A percentile compares a stretch with the other conserved stretches of the same genome.
These are phyloP conservation scores for Falco biarmicus DNA, from an alignment of 2,797 vertebrate genomes.

Conservation along the genomic window DNA sequence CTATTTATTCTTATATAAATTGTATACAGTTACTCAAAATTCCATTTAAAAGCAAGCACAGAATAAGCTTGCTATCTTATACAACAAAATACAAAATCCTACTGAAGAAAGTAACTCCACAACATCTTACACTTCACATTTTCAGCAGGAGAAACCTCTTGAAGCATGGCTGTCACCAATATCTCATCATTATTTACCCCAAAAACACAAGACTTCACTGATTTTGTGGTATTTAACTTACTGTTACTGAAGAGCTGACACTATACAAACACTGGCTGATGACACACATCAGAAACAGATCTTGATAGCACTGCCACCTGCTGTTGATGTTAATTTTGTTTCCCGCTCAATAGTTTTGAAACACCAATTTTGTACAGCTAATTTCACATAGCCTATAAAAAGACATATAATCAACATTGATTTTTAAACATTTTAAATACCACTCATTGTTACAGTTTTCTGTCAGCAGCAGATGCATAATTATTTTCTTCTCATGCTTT, in stretches of 20 bases:
- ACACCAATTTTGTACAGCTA: background rate
- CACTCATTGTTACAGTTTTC: background rate
- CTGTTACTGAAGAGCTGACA: background rate
- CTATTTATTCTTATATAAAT: background rate
- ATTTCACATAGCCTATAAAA: background rate
- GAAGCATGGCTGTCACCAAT: background rate
- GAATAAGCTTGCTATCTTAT: background rate
- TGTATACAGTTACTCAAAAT: background rate
- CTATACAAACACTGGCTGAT: background rate
- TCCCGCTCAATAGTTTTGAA: background rate
- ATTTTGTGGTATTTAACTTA: background rate
- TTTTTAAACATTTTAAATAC: slow-evolving; percentile 19
- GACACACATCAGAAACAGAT: background rate
- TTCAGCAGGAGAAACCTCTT: background rate
- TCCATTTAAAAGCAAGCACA: background rate
- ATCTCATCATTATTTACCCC: background rate
- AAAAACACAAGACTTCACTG: background rate
- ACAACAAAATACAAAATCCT: background rate
- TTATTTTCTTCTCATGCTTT: background rate
- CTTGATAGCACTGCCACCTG: slow-evolving; percentile 71
- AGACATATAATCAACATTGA: background rate
- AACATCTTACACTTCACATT: background rate
- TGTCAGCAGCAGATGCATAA: background rate
- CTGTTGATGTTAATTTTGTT: slow-evolving; percentile 45
- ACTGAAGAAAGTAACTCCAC: background rate